Evolutionary conservation across 2,797 vertebrate species (phyloP).

Genomic region (Gila robusta): DNA sequence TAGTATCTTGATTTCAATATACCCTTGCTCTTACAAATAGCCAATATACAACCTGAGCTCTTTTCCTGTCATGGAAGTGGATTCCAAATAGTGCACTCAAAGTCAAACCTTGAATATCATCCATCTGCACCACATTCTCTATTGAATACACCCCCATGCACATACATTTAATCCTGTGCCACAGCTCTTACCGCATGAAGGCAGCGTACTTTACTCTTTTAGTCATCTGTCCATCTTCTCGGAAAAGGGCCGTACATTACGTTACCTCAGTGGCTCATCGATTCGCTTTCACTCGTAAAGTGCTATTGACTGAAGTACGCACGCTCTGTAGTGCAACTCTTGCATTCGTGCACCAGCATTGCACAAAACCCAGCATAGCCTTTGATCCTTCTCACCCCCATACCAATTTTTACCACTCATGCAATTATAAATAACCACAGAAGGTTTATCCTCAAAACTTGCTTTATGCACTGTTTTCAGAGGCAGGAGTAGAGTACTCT

Average conservation of each 20-base stretch:
- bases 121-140: slow-evolving; percentile 3
- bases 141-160: slow-evolving; percentile 14
- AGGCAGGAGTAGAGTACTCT: not conserved
- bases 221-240: slow-evolving; percentile 40
- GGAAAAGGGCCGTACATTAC: slow-evolving; percentile 68
- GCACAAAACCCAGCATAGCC: not conserved
- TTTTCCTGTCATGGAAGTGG: slow-evolving; percentile 46
- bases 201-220: slow-evolving; percentile 61
- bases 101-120: slow-evolving; percentile 37
- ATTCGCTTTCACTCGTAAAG: slow-evolving; percentile 78
- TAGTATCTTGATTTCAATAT: slow-evolving; percentile 2
- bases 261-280: slow-evolving; percentile 75
- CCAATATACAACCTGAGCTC: not conserved
- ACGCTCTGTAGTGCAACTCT: slow-evolving; percentile 65
- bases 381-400: slow-evolving; percentile 27
- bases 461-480: not conserved
- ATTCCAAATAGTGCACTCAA: slow-evolving; percentile 14
- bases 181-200: slow-evolving; percentile 7
- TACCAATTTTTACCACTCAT: not conserved
- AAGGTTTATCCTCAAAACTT: not conserved
- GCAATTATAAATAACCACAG: slow-evolving; percentile 9
- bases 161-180: not conserved
- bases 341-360: slow-evolving; percentile 40
- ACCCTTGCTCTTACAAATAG: not conserved
- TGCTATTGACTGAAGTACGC: slow-evolving; percentile 80